Conservation (phyloP, 1,140 invertebrate species). For the Bradysia coprophila region DNA sequence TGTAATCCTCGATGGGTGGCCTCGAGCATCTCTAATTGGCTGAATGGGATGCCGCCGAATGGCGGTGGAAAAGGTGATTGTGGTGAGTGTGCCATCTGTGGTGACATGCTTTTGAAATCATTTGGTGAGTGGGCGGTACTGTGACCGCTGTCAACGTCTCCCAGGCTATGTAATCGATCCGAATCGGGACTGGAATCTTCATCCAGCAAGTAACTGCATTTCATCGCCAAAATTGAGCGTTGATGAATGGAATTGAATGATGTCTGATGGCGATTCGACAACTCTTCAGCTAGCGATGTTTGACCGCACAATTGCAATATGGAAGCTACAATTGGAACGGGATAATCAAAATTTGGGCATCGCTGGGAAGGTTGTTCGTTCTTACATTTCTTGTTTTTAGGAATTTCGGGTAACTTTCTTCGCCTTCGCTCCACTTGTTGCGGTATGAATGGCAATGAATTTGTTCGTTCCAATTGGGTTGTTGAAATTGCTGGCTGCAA, state of each 20-base stretch:
- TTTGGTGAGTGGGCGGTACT: slow-evolving; percentile 74
- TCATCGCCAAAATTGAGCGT: slow-evolving; percentile 50
- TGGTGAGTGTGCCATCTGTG: slow-evolving; percentile 33
- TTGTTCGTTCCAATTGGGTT: slow-evolving; percentile 14
- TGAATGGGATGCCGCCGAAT: slow-evolving; percentile 50
- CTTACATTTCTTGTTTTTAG: slow-evolving; percentile 67
- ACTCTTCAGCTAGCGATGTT: slow-evolving; percentile 50
- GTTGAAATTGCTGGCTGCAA: slow-evolving; percentile 21
- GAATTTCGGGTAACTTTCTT: slow-evolving; percentile 69
- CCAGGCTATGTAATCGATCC: slow-evolving; percentile 52
- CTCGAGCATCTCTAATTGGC: slow-evolving; percentile 73
- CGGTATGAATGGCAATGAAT: slow-evolving; percentile 13
- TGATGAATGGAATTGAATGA: slow-evolving; percentile 6
- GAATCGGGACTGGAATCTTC: slow-evolving; percentile 70
- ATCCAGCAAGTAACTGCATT: slow-evolving; percentile 54
- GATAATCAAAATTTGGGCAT: background rate
- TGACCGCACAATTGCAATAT: slow-evolving; percentile 28
- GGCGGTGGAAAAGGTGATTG: slow-evolving; percentile 28
- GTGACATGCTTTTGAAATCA: slow-evolving; percentile 70
- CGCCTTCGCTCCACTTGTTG: slow-evolving; percentile 41
- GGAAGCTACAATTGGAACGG: slow-evolving; percentile 20
- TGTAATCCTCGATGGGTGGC: slow-evolving; percentile 89
- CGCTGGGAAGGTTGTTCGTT: no score
- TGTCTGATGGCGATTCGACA: slow-evolving; percentile 4
- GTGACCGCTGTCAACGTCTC: slow-evolving; percentile 69